A percentile compares a stretch with the other conserved stretches of the same genome.
Evolutionary conservation across 2,113 vertebrate genomes (phyloP).

Genomic region (Donacobius atricapilla): DNA sequence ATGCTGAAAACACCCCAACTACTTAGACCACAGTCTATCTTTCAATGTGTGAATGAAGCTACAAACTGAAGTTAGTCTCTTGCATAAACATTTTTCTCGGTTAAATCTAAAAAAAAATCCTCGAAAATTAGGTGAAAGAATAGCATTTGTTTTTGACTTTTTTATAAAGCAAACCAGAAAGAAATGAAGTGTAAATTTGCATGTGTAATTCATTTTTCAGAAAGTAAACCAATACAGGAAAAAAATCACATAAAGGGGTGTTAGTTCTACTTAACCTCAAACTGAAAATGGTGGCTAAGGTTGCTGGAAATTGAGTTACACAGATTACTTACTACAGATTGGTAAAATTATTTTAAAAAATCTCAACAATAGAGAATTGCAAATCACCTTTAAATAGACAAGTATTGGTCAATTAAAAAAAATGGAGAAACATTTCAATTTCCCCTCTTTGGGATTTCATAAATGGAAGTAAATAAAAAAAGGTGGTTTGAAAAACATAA

Average conservation of each 20-base stretch:
- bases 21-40: background rate
- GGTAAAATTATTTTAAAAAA: background rate
- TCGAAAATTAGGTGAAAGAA: background rate
- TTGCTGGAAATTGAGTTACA: background rate
- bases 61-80: background rate
- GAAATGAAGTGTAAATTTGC: background rate
- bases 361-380: background rate
- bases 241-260: background rate
- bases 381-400: background rate
- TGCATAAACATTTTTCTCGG: background rate
- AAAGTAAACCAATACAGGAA: background rate
- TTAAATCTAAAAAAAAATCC: rapidly evolving
- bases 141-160: background rate
- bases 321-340: background rate
- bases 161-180: background rate
- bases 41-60: background rate
- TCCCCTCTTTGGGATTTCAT: background rate
- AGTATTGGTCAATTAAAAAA: background rate
- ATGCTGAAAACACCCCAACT: background rate
- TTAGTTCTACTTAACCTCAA: background rate
- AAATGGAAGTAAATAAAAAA: background rate
- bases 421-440: background rate
- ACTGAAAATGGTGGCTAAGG: background rate
- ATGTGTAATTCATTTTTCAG: background rate
- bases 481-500: background rate